Evolutionary conservation across 2,113 vertebrate genomes (phyloP).

Genomic region (Meleagris gallopavo): DNA sequence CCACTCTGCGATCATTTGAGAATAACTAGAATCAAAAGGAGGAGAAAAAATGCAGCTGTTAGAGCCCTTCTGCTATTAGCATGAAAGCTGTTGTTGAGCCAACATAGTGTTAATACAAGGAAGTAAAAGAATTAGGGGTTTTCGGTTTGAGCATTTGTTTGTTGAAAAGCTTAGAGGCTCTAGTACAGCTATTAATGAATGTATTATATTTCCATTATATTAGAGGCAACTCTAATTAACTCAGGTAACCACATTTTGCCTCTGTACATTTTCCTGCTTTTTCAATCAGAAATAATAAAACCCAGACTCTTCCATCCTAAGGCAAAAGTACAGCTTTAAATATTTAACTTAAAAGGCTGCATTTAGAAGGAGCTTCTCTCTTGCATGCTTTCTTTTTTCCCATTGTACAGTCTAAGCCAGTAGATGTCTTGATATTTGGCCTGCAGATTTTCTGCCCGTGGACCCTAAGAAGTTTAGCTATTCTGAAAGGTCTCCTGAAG

Average conservation of each 20-base stretch:
- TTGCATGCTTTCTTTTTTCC: not conserved
- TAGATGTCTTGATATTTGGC: not conserved
- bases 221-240: constrained; percentile 40
- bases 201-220: not conserved
- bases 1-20: constrained; percentile 89
- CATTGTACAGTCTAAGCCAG: not conserved
- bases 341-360: constrained; percentile 38
- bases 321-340: constrained; percentile 50
- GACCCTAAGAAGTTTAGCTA: not conserved
- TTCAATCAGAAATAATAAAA: constrained; percentile 53
- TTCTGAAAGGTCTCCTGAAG: not conserved
- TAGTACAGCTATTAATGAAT: constrained; percentile 17
- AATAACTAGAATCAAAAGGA: constrained; percentile 84
- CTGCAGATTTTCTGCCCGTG: not conserved
- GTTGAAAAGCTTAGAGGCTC: not conserved
- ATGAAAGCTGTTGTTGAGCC: not conserved
- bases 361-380: not conserved
- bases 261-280: constrained; percentile 15
- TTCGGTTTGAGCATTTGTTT: constrained; percentile 17
- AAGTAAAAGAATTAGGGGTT: not conserved
- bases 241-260: constrained; percentile 33
- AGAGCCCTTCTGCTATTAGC: not conserved
- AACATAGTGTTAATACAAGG: not conserved
- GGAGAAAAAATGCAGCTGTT: not conserved
- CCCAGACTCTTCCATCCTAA: not conserved